These are phyloP conservation scores for Mactra quadrangularis DNA, from an alignment of 1,140 invertebrate genomes.

Conservation along the genomic window DNA sequence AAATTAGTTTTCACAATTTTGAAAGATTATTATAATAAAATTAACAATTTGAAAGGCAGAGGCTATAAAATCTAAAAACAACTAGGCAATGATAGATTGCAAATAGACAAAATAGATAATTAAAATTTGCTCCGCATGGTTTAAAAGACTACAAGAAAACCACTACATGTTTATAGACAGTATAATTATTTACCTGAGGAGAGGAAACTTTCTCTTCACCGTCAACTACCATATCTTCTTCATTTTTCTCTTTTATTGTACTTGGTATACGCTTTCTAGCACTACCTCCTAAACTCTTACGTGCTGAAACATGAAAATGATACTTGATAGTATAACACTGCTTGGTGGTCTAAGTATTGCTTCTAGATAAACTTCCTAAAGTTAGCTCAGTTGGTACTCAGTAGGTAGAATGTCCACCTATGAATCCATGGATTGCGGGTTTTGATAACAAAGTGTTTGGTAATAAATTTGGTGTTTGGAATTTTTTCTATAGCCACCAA, in stretches of 20 bases:
- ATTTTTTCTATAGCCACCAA: too few relatives aligned
- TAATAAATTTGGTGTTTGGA: too few relatives aligned
- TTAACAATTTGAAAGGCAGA: too few relatives aligned
- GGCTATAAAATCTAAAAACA: neutral
- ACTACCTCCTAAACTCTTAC: constrained; percentile 56
- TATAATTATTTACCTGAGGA: neutral
- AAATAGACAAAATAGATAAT: neutral
- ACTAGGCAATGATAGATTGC: neutral
- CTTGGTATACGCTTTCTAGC: constrained; percentile 50
- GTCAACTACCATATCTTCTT: constrained; percentile 27
- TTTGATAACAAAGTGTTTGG: too few relatives aligned
- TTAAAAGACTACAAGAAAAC: too few relatives aligned
- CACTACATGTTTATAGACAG: too few relatives aligned
- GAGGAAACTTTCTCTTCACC: neutral
- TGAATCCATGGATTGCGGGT: too few relatives aligned
- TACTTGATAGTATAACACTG: neutral
- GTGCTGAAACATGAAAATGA: constrained; percentile 37
- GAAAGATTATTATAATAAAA: too few relatives aligned
- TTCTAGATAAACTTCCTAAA: neutral
- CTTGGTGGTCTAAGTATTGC: neutral
- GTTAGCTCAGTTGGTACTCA: neutral
- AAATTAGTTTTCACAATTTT: too few relatives aligned
- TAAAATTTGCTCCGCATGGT: too few relatives aligned
- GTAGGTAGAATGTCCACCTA: neutral
- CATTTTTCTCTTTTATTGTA: constrained; percentile 29